phyloP scores from a whole-genome alignment of 2,888 invertebrate genomes.

The Andricus curvator region DNA sequence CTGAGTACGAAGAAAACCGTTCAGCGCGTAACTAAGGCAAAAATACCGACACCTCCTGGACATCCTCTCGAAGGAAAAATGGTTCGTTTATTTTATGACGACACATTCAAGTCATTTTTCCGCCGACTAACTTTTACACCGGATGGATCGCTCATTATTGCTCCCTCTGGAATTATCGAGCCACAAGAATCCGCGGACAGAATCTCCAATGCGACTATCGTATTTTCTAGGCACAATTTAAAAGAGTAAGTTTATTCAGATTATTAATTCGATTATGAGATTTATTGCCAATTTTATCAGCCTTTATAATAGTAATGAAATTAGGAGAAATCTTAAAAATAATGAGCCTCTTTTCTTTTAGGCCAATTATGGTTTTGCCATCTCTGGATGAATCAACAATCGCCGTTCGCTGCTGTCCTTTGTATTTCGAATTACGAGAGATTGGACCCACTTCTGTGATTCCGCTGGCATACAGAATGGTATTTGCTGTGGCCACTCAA shows the following conservation, averaged over 20 bases:
- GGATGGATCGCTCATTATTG: slow-evolving; percentile 93
- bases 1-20: slow-evolving; percentile 84
- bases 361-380: slow-evolving; percentile 89
- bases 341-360: slow-evolving; percentile 68
- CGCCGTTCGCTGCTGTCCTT: slow-evolving; percentile 90
- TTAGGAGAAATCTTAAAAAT: not conserved
- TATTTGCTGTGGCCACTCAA: slow-evolving; percentile 95
- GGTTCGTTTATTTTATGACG: slow-evolving; percentile 91
- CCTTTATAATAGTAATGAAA: not conserved
- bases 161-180: slow-evolving; percentile 92
- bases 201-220: slow-evolving; percentile 80
- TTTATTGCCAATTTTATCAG: not conserved
- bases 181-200: slow-evolving; percentile 83
- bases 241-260: slow-evolving; percentile 80
- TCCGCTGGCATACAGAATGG: slow-evolving; percentile 86
- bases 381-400: slow-evolving; percentile 90
- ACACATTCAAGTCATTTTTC: slow-evolving; percentile 96
- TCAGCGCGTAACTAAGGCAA: slow-evolving; percentile 84
- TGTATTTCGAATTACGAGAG: slow-evolving; percentile 83
- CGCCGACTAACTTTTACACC: slow-evolving; percentile 94
- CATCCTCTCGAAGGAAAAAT: slow-evolving; percentile 83
- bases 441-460: slow-evolving; percentile 81
- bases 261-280: not conserved
- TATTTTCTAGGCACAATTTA: slow-evolving; percentile 81
- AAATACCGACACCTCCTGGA: slow-evolving; percentile 81